phyloP scores from a whole-genome alignment of 2,797 vertebrate species.

The Schizopygopsis pylzovi region DNA sequence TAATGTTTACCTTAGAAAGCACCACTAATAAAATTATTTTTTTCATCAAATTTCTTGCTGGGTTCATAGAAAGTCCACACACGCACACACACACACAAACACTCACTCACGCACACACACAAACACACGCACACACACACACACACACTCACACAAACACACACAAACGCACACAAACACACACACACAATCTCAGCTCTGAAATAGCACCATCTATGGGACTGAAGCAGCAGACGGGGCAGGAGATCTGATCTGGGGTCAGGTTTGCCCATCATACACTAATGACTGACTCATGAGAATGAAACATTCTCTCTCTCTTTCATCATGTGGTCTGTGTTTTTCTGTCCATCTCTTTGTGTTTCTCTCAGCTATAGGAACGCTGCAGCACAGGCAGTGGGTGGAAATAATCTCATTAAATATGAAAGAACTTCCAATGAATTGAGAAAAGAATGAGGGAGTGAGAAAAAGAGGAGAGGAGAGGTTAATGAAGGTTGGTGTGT shows the following conservation, averaged over 20 bases:
- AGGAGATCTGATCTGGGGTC: slow-evolving; percentile 11
- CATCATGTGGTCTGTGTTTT: slow-evolving; percentile 31
- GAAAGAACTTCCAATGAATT: slow-evolving; percentile 46
- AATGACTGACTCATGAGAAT: slow-evolving; percentile 15
- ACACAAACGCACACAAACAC: background rate
- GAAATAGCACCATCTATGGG: slow-evolving; percentile 40
- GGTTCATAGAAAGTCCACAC: slow-evolving; percentile 19
- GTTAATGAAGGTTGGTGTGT: background rate
- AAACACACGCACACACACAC: background rate
- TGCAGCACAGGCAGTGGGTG: slow-evolving; percentile 47
- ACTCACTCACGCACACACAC: background rate
- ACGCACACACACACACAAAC: background rate
- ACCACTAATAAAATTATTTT: background rate
- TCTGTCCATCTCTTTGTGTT: slow-evolving; percentile 39
- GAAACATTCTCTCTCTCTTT: slow-evolving; percentile 11
- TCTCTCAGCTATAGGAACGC: slow-evolving; percentile 29
- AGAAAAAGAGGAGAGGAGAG: slow-evolving; percentile 29
- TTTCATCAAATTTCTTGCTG: background rate
- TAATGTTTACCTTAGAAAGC: slow-evolving; percentile 1
- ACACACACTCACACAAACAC: background rate
- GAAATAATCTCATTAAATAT: slow-evolving; percentile 67
- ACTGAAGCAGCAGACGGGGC: slow-evolving; percentile 21
- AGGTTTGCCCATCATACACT: slow-evolving; percentile 2
- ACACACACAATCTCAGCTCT: background rate
- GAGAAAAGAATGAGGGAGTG: slow-evolving; percentile 27